A percentile compares a stretch with the other conserved stretches of the same genome.
Conservation (phyloP, 2,113 vertebrate species). For the Pluvianellus socialis region DNA sequence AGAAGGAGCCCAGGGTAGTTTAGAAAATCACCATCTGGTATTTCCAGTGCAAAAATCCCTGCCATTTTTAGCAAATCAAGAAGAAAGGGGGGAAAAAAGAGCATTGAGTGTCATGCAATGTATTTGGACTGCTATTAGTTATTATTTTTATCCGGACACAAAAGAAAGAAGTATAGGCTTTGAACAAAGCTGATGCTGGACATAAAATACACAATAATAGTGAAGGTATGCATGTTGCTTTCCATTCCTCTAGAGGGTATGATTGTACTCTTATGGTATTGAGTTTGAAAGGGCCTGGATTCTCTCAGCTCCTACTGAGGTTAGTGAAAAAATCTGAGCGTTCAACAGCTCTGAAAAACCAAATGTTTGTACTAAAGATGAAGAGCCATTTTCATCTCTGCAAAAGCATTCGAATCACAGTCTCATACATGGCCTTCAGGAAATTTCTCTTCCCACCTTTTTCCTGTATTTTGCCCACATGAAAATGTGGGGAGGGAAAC, state of each 20-base stretch:
- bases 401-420: not conserved
- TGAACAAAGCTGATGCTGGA: not conserved
- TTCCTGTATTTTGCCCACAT: not conserved
- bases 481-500: not conserved
- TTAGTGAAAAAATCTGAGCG: not conserved
- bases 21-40: not conserved
- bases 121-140: not conserved
- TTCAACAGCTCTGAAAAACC: not conserved
- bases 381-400: not conserved
- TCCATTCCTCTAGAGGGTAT: conserved; percentile 49
- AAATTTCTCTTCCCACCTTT: not conserved
- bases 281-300: not conserved
- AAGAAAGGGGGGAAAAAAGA: fast-evolving
- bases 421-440: fast-evolving
- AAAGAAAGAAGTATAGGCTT: fast-evolving
- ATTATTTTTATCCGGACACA: not conserved
- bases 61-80: not conserved
- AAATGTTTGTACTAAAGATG: not conserved
- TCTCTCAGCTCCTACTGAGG: not conserved
- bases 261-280: conserved; percentile 14
- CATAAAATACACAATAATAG: not conserved
- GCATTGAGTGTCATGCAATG: not conserved
- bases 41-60: not conserved
- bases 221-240: not conserved
- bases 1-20: not conserved